Evolutionary conservation across 1,140 invertebrate species (phyloP), one percentile per base, ranked within the genome.

Genomic region (Drosophila jambulina): DNA sequence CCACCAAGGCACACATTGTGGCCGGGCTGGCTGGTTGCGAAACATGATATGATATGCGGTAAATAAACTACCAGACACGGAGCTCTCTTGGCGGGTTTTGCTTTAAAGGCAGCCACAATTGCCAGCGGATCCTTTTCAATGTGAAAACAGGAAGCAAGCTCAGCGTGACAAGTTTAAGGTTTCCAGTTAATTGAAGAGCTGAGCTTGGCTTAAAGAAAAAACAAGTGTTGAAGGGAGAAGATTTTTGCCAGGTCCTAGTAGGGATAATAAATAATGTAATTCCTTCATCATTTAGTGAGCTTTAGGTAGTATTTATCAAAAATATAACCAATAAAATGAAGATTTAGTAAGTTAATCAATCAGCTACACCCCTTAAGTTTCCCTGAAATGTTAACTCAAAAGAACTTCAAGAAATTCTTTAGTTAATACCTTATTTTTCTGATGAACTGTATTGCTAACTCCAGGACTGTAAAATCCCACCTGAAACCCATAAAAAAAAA

Each of bases 1-100:
- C 57, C 63, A 15, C 7, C 68, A 48, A 25, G 42, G 43, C 65
- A 59, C 67, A 72, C 67, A 72, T 42, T 72, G 69, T 59, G 67
- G 67, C 71, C 53, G 43, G 23, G 49, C 62, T 65, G 12, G 46
- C 48, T 54, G 63, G 65, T 32, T 71, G 36, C 25, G 69, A 71
- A 59, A 72, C 67, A 59, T 29, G 67, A 72, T 72, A 72, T 72
- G 53, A 59, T 71, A 42, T 72, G 69, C 36, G 69, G 67, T 71
- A 72, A 72, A 59, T 59, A 72, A 72, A 72, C 69, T 42, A 49
- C 69, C 67, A 57, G 43, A 27, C 53, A 72, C 53, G 36, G 29
- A 42, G 32, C 32, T 17, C 32, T 5, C 17, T 9, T 25, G 34
- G 38, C 25, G 68, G 32, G 32, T 17, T 21, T 43, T 13, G 2